phyloP scores from a whole-genome alignment of 2,113 vertebrate genomes.

The Pogonocichla stellata region DNA sequence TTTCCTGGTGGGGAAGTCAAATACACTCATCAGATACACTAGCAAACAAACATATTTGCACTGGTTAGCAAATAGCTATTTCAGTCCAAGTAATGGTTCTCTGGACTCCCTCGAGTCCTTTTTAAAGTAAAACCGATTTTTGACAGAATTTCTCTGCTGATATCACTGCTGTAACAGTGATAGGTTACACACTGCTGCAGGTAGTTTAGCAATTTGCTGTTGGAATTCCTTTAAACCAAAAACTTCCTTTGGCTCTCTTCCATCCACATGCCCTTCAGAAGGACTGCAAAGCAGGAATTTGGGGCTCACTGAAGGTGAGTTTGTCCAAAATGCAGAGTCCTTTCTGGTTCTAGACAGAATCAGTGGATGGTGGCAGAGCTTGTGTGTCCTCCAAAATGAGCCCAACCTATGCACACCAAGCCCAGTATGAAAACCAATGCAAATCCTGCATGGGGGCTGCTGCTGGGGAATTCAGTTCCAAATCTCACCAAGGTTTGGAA shows the following conservation, averaged over 20 bases:
- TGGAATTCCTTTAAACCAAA: not conserved
- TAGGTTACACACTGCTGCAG: not conserved
- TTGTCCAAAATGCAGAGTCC: not conserved
- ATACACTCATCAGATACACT: not conserved
- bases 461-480: not conserved
- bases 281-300: not conserved
- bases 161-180: not conserved
- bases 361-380: not conserved
- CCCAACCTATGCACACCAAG: not conserved
- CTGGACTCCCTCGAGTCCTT: not conserved
- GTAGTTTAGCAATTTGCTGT: not conserved
- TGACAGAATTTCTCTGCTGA: conserved; percentile 5
- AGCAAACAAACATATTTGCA: not conserved
- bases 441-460: not conserved
- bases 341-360: not conserved
- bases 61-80: not conserved
- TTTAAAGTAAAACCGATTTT: conserved; percentile 22
- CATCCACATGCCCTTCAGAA: not conserved
- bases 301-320: not conserved
- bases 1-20: not conserved
- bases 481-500: not conserved
- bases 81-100: not conserved
- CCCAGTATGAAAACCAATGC: not conserved
- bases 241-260: not conserved
- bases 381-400: not conserved